These are phyloP conservation scores for Eristalinus aeneus DNA, from an alignment of 2,888 invertebrate species.

Conservation along the genomic window DNA sequence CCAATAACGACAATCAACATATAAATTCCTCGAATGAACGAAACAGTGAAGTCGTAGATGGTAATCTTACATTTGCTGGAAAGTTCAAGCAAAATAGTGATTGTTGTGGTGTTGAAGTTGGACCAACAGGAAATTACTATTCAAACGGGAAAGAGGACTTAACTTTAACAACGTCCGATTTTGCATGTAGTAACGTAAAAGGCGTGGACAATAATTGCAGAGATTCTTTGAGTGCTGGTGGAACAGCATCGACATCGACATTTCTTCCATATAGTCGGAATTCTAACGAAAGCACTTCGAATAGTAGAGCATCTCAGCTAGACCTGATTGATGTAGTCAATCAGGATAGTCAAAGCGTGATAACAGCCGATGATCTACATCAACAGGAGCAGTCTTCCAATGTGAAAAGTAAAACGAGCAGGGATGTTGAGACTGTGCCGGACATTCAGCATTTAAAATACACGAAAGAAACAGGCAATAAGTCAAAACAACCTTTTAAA, in stretches of 20 bases:
- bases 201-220: slow-evolving; percentile 38
- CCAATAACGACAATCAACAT: slow-evolving; percentile 40
- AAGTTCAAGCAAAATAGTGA: slow-evolving; percentile 75
- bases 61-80: slow-evolving; percentile 78
- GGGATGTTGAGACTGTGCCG: slow-evolving; percentile 17
- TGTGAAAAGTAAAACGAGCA: slow-evolving; percentile 26
- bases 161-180: slow-evolving; percentile 13
- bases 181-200: slow-evolving; percentile 32
- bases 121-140: slow-evolving; percentile 49
- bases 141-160: slow-evolving; percentile 37
- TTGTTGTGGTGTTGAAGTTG: slow-evolving; percentile 55
- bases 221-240: slow-evolving; percentile 25
- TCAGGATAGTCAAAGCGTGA: slow-evolving; percentile 65
- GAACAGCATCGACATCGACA: slow-evolving; percentile 23
- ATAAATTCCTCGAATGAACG: slow-evolving; percentile 23
- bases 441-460: slow-evolving; percentile 25
- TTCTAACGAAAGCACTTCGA: slow-evolving; percentile 76
- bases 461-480: slow-evolving; percentile 34
- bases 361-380: slow-evolving; percentile 70
- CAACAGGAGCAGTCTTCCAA: slow-evolving; percentile 57
- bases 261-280: slow-evolving; percentile 64
- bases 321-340: slow-evolving; percentile 73
- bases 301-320: slow-evolving; percentile 74
- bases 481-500: slow-evolving; percentile 38
- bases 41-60: slow-evolving; percentile 30